Conservation (phyloP, 1,140 invertebrate genomes). For the Chrysoperla carnea region DNA sequence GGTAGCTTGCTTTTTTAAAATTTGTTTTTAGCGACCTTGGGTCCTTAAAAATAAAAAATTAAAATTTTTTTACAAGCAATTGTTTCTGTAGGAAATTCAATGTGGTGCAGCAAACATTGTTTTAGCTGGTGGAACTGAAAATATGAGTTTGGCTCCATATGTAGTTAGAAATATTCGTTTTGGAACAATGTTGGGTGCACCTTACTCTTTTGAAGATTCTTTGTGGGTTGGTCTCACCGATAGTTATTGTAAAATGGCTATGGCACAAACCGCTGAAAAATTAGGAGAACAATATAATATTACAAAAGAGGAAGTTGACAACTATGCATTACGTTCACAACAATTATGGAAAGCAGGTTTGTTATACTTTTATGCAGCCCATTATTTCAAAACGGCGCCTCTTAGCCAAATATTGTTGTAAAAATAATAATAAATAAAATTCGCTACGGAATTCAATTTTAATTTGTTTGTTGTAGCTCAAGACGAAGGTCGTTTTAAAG, state of each 20-base stretch:
- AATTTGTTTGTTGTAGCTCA: slow-evolving; percentile 40
- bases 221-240: slow-evolving; percentile 88
- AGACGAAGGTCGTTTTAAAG: slow-evolving; percentile 73
- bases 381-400: too few relatives aligned
- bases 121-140: slow-evolving; percentile 83
- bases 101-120: slow-evolving; percentile 75
- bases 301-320: slow-evolving; percentile 71
- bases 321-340: slow-evolving; percentile 75
- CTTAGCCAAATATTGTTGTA: slow-evolving; percentile 3
- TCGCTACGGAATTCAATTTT: too few relatives aligned
- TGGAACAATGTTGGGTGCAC: slow-evolving; percentile 68
- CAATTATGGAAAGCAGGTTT: slow-evolving; percentile 60
- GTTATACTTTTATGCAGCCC: slow-evolving; percentile 1
- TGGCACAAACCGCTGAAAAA: slow-evolving; percentile 97
- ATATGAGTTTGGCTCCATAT: slow-evolving; percentile 92
- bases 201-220: slow-evolving; percentile 73
- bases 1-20: not conserved
- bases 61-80: not conserved
- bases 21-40: too few relatives aligned
- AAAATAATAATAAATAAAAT: too few relatives aligned
- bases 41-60: not conserved
- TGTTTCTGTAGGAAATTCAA: slow-evolving; percentile 57
- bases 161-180: slow-evolving; percentile 77
- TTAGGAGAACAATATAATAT: slow-evolving; percentile 82
- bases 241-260: slow-evolving; percentile 76